Evolutionary conservation across 2,888 invertebrate genomes (phyloP), one percentile per base, ranked within the genome.

Genomic region (Proisotoma minuta): DNA sequence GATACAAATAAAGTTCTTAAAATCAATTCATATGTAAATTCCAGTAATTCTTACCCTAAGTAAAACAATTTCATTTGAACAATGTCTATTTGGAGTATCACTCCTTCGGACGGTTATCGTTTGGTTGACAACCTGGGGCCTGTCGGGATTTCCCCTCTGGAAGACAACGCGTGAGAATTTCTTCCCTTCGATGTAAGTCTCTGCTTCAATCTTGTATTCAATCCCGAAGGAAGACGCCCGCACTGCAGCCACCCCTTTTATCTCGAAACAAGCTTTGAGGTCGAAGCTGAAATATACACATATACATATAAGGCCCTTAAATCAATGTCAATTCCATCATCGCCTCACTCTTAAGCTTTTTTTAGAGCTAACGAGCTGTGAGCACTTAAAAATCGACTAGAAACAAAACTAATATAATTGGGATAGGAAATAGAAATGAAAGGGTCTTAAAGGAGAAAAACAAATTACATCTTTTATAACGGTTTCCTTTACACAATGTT

Each of bases 81-180:
- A 94, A 66, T 85, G 81, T 65, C 81, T 83, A 61, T 73, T 72
- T 3, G 61, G 34, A 23, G 67, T 66, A 24, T 72, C 72, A 47
- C 68, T 72, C 23, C 68, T 50, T n/a, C 70, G 60, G 3, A 77
- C 70, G n/a, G 59, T 70, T 3, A 77, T 72, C 57, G 73, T 70
- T 34, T 73, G 67, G 64, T 75, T 73, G 58, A 77, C 74, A 47
- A 76, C 69, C 65, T 77, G 74, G 60, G 75, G 74, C 51, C 74
- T 68, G 68, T 77, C 73, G 47, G 69, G 24, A 58, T 70, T 58
- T 62, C 78, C 74, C 80, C 82, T 79, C 56, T 84, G 84, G 74
- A 93, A 90, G 80, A 87, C 88, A 5, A 92, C 87, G 68, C 94
- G 82, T 0, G 91, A 88, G 76, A 88, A 87, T 76, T 89, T 89